Conservation (phyloP, 2,888 invertebrate genomes). For the Mantis religiosa region DNA sequence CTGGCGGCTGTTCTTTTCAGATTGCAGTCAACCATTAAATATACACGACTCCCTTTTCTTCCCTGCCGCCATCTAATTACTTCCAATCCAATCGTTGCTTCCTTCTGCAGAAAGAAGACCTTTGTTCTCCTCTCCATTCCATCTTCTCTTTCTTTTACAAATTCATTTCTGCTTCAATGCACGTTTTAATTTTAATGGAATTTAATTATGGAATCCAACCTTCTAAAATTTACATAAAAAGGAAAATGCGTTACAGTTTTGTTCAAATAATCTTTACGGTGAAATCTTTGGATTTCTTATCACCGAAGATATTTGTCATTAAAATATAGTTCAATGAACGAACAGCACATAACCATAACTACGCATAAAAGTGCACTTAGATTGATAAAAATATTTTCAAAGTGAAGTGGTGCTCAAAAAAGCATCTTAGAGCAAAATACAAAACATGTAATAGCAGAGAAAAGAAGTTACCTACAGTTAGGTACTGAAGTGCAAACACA, state of each 20-base stretch:
- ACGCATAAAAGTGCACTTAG: too few species aligned
- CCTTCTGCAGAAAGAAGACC: not conserved
- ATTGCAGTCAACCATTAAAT: slow-evolving; percentile 8
- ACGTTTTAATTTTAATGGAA: not conserved
- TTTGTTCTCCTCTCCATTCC: not conserved
- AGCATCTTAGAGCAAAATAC: too few species aligned
- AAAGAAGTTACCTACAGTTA: too few species aligned
- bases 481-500: too few species aligned
- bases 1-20: not conserved
- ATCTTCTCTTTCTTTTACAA: not conserved
- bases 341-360: too few species aligned
- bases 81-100: slow-evolving; percentile 6
- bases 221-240: not conserved
- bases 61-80: not conserved
- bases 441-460: too few species aligned
- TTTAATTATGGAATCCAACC: not conserved
- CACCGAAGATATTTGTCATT: too few species aligned
- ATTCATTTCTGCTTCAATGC: not conserved
- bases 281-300: not conserved
- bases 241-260: not conserved
- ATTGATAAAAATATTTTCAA: too few species aligned
- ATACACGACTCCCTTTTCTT: not conserved
- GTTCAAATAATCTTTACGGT: not conserved
- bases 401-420: too few species aligned
- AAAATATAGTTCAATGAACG: too few species aligned